These are phyloP conservation scores for Hirundo rustica DNA, from an alignment of 2,797 vertebrate genomes.

Conservation along the genomic window DNA sequence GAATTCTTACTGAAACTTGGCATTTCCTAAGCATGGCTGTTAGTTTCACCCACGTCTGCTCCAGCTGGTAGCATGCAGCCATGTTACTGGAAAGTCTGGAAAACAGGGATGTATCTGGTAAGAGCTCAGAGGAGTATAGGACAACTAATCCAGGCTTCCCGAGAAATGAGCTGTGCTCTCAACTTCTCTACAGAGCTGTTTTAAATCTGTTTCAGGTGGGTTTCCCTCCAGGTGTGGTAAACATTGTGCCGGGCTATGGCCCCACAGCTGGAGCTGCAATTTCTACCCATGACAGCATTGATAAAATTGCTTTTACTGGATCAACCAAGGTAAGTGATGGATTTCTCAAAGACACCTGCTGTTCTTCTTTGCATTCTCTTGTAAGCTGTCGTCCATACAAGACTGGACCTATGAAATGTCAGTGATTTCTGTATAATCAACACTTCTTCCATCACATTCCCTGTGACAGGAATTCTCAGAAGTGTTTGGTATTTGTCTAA, in stretches of 20 bases:
- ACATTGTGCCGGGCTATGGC: slow-evolving; percentile 92
- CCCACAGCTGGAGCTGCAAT: slow-evolving; percentile 91
- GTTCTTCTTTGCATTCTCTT: neutral
- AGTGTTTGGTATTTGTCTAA: neutral
- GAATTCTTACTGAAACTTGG: slow-evolving; percentile 41
- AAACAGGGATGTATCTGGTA: neutral
- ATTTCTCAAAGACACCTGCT: neutral
- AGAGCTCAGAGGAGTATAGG: neutral
- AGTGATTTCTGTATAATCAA: neutral
- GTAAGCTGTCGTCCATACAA: neutral
- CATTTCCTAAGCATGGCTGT: slow-evolving; percentile 39
- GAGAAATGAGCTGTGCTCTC: neutral
- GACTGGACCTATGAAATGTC: neutral
- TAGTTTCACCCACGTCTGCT: neutral
- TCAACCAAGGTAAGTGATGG: slow-evolving; percentile 85
- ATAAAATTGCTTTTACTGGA: slow-evolving; percentile 96
- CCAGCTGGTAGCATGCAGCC: slow-evolving; percentile 27
- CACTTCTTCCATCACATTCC: neutral
- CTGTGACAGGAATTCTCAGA: neutral
- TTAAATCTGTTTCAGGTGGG: slow-evolving; percentile 75
- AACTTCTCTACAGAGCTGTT: neutral
- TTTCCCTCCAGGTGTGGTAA: slow-evolving; percentile 94
- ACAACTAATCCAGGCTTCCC: neutral
- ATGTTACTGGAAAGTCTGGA: slow-evolving; percentile 1
- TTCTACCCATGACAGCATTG: slow-evolving; percentile 85